These are phyloP conservation scores for Pelusios castaneus DNA, from an alignment of 2,113 vertebrate genomes.

Conservation along the genomic window DNA sequence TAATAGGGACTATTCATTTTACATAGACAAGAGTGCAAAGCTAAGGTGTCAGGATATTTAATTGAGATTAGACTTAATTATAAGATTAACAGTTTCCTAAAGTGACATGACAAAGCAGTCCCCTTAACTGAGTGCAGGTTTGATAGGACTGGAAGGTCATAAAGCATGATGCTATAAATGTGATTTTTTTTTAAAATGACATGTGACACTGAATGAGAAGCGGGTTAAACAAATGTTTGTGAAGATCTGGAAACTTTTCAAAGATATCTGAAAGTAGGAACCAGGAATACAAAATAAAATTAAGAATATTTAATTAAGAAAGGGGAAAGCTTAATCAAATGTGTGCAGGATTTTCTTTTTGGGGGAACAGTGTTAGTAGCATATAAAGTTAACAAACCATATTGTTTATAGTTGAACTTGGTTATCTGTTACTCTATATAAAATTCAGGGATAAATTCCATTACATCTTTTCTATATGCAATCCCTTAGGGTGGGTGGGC, in stretches of 20 bases:
- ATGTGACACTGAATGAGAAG: rapidly evolving
- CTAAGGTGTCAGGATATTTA: constrained; percentile 38
- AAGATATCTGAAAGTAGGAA: neutral
- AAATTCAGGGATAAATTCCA: constrained; percentile 26
- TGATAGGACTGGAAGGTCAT: neutral
- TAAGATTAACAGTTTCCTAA: constrained; percentile 40
- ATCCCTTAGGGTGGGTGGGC: constrained; percentile 41
- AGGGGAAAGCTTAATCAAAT: constrained; percentile 30
- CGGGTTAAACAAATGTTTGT: neutral
- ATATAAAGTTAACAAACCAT: constrained; percentile 44
- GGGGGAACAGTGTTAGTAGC: constrained; percentile 8
- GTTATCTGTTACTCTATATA: constrained; percentile 5
- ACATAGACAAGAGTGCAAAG: neutral
- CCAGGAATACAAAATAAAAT: neutral
- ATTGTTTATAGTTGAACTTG: constrained; percentile 8
- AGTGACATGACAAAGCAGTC: constrained; percentile 2
- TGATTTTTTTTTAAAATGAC: neutral
- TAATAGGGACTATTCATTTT: constrained; percentile 23
- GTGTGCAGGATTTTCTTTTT: neutral
- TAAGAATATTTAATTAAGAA: neutral
- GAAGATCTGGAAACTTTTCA: neutral
- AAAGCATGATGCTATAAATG: neutral
- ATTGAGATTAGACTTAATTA: constrained; percentile 57
- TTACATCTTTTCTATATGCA: neutral
- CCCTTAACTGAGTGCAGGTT: neutral